phyloP scores from a whole-genome alignment of 1,140 invertebrate genomes.

The Zaprionus gabonicus region DNA sequence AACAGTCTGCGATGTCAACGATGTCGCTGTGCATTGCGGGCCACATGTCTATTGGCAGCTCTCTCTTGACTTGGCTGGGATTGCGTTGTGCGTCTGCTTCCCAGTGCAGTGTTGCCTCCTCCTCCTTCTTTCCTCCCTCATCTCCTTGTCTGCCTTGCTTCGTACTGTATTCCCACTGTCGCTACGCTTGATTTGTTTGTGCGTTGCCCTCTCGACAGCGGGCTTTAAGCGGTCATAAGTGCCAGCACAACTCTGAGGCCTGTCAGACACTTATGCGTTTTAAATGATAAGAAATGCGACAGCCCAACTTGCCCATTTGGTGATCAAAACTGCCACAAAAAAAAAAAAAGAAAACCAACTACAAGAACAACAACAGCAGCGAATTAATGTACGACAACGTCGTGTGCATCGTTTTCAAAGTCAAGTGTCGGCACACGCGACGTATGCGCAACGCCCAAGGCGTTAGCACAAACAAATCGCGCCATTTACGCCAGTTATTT shows the following conservation, averaged over 20 bases:
- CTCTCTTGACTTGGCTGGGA: slow-evolving; percentile 64
- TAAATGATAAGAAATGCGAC: slow-evolving; percentile 75
- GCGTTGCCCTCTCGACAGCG: slow-evolving; percentile 29
- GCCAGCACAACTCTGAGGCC: slow-evolving; percentile 31
- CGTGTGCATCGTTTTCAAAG: background rate
- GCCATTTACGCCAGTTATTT: slow-evolving; percentile 48
- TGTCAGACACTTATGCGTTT: slow-evolving; percentile 64
- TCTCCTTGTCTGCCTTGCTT: background rate
- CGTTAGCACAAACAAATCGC: slow-evolving; percentile 64
- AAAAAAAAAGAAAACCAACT: background rate
- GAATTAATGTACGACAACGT: background rate
- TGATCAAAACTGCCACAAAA: background rate
- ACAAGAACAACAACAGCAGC: background rate
- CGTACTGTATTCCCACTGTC: background rate
- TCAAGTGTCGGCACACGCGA: slow-evolving; percentile 42
- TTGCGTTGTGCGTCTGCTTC: slow-evolving; percentile 67
- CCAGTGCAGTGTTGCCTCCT: slow-evolving; percentile 34
- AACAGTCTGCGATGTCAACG: slow-evolving; percentile 57
- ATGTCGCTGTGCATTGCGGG: slow-evolving; percentile 42
- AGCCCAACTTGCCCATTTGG: slow-evolving; percentile 49
- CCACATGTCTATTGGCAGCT: slow-evolving; percentile 46
- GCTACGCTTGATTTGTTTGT: slow-evolving; percentile 36
- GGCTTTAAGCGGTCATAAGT: slow-evolving; percentile 64
- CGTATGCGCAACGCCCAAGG: slow-evolving; percentile 71
- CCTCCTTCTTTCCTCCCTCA: background rate